A percentile compares a stretch with the other conserved stretches of the same genome.
These are phyloP conservation scores for Cirrhinus molitorella DNA, from an alignment of 2,797 vertebrate genomes.

Conservation along the genomic window DNA sequence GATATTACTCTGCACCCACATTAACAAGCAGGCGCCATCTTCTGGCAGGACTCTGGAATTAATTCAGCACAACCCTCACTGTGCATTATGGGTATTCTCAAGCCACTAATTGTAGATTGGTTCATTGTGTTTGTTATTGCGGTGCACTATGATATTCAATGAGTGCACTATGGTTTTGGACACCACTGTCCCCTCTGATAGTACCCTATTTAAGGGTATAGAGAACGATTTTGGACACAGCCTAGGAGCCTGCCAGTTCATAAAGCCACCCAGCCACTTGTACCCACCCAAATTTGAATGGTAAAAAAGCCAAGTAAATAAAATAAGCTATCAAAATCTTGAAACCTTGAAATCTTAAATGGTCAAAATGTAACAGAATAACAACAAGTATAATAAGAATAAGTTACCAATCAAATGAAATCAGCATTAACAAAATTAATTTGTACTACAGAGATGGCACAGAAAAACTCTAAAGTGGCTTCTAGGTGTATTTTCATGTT, in stretches of 20 bases:
- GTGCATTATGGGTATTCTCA: background rate
- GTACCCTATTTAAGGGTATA: background rate
- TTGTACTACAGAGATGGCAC: too few species aligned
- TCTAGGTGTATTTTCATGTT: too few species aligned
- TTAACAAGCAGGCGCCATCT: background rate
- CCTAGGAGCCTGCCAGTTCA: background rate
- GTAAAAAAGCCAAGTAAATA: too few species aligned
- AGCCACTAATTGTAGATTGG: background rate
- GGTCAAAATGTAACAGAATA: too few species aligned
- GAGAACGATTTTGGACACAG: background rate
- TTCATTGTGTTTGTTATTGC: background rate
- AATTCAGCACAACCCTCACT: background rate
- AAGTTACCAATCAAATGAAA: too few species aligned
- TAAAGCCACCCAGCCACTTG: too few species aligned
- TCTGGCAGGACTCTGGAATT: background rate
- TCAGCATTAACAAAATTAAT: too few species aligned
- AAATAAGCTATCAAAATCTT: too few species aligned
- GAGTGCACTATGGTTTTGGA: background rate
- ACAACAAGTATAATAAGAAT: too few species aligned
- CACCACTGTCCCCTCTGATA: background rate
- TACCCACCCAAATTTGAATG: too few species aligned
- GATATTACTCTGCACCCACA: background rate
- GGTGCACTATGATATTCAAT: background rate
- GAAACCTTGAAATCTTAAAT: too few species aligned
- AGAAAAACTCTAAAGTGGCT: too few species aligned